Percentiles rank a stretch among this genome's conserved stretches.
phyloP scores from a whole-genome alignment of 1,140 invertebrate genomes.

The Caenorhabditis remanei region DNA sequence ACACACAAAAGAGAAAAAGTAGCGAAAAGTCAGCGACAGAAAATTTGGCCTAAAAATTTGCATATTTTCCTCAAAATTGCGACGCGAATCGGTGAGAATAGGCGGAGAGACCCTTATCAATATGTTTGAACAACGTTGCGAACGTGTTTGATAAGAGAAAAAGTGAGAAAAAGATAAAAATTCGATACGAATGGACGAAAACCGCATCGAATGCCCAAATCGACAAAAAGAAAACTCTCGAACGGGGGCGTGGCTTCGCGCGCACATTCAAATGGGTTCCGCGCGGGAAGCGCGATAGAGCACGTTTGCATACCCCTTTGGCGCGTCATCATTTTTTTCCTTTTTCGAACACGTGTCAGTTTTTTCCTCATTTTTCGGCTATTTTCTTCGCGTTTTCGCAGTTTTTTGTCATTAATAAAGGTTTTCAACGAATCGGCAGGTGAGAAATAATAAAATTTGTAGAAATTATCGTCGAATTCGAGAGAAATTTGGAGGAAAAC shows the following conservation, averaged over 20 bases:
- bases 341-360: slow-evolving; percentile 13
- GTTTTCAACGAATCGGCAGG: no score
- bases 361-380: neutral
- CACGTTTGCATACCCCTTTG: neutral
- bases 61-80: neutral
- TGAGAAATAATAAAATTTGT: no score
- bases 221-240: slow-evolving; percentile 29
- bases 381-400: neutral
- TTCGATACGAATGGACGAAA: neutral
- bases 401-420: no score
- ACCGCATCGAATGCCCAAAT: neutral
- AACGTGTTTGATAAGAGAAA: slow-evolving; percentile 35
- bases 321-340: neutral
- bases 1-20: neutral
- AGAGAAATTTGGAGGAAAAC: no score
- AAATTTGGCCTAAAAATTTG: slow-evolving; percentile 23
- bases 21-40: neutral
- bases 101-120: neutral
- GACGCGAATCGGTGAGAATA: neutral
- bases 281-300: slow-evolving; percentile 45
- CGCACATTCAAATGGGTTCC: slow-evolving; percentile 42
- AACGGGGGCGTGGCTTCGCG: slow-evolving; percentile 37
- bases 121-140: slow-evolving; percentile 34
- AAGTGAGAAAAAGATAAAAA: slow-evolving; percentile 10
- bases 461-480: no score